These are phyloP conservation scores for Anoplius nigerrimus DNA, from an alignment of 2,888 invertebrate species.

Conservation along the genomic window DNA sequence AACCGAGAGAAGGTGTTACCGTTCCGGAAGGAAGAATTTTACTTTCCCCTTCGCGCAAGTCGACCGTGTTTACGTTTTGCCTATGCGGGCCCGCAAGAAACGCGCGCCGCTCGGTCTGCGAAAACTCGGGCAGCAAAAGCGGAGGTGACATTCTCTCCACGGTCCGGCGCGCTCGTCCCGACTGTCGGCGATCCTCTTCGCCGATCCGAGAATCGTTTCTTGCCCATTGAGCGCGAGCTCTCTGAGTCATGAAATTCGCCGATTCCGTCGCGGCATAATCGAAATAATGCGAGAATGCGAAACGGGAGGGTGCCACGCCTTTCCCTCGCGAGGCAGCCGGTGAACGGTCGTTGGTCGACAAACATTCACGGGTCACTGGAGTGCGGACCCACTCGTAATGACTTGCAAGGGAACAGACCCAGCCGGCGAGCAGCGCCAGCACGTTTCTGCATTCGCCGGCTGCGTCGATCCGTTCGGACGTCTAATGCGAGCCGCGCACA, in stretches of 20 bases:
- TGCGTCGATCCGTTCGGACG: conserved; percentile 3
- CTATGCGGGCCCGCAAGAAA: too few relatives aligned
- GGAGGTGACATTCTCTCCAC: too few relatives aligned
- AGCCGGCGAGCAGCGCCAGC: conserved; percentile 17
- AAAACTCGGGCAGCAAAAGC: too few relatives aligned
- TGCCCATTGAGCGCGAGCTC: not conserved
- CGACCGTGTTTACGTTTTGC: too few relatives aligned
- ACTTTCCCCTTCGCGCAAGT: too few relatives aligned
- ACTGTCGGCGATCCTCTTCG: conserved; percentile 5
- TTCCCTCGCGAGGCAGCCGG: conserved; percentile 64
- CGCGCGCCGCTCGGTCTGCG: too few relatives aligned
- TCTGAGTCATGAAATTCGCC: conserved; percentile 13
- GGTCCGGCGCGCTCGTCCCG: not conserved
- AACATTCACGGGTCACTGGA: conserved; percentile 73
- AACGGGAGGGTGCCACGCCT: conserved; percentile 68
- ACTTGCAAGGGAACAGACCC: conserved; percentile 48
- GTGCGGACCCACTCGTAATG: conserved; percentile 62
- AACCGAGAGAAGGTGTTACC: too few relatives aligned
- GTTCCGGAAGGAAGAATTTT: too few relatives aligned
- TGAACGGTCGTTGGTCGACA: conserved; percentile 66
- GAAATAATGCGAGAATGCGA: conserved; percentile 63
- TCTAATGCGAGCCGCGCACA: not conserved
- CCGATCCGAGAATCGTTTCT: not conserved
- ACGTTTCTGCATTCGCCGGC: conserved; percentile 41
- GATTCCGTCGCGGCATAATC: conserved; percentile 45